Evolutionary conservation across 1,140 invertebrate genomes (phyloP).

Genomic region (Liolophura sinensis): DNA sequence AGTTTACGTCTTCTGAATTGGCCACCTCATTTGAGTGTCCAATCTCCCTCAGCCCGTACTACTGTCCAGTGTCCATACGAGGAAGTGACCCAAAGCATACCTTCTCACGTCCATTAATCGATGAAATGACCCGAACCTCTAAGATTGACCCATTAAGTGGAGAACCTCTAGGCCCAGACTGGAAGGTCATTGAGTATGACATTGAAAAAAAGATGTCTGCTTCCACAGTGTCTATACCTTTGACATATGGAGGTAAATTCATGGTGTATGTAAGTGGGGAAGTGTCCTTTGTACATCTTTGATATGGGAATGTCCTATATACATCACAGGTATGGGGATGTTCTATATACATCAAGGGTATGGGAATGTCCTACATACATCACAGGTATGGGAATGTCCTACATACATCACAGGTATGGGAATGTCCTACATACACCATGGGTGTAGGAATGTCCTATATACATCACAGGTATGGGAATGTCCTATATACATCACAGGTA

Average conservation of each 20-base stretch:
- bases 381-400: too few relatives aligned
- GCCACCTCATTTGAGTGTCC: conserved; percentile 43
- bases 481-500: too few relatives aligned
- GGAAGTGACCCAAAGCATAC: conserved; percentile 45
- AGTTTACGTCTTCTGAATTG: conserved; percentile 31
- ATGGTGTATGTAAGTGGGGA: neutral
- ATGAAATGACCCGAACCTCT: conserved; percentile 43
- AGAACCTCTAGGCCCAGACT: conserved; percentile 31
- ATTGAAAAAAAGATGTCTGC: conserved; percentile 40
- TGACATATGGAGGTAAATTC: conserved; percentile 41
- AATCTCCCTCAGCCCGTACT: conserved; percentile 45
- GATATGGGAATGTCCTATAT: too few relatives aligned
- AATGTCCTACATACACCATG: too few relatives aligned
- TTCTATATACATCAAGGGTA: too few relatives aligned
- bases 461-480: too few relatives aligned
- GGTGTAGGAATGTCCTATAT: too few relatives aligned
- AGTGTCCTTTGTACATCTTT: too few relatives aligned
- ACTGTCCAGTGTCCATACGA: conserved; percentile 45
- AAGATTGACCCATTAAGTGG: conserved; percentile 49
- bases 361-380: too few relatives aligned
- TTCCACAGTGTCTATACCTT: conserved; percentile 30
- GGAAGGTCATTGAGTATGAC: conserved; percentile 39
- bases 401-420: too few relatives aligned
- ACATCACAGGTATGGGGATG: too few relatives aligned
- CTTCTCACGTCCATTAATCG: conserved; percentile 44